Base-by-base conservation (phyloP, 2,797 vertebrate species). In the Hemitrygon akajei region DNA sequence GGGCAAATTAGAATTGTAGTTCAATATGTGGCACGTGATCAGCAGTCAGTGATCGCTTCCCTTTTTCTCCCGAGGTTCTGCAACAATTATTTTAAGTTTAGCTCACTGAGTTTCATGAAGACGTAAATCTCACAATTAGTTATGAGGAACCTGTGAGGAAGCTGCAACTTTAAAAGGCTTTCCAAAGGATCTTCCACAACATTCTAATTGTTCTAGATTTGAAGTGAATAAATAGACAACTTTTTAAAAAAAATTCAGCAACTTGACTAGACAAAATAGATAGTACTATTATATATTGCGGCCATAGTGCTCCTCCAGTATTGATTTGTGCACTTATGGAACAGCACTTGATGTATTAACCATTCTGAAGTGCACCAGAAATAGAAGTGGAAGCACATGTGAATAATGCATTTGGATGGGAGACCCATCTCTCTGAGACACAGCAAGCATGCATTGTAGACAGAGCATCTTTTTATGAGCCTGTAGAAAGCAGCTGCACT, bases 311-410 rank as follows among this genome's bases (percentile, higher is more conserved):
- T 93, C 71, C 71, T 93, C 37, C 69, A 75, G 91, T 93, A 93
- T 76, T 93, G 91, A 93, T 93, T 93, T 56, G 69, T 93, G 69
- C 91, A 93, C 91, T 93, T 93, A 93, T 76, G 66, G 40, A 92
- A 75, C 91, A 75, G 91, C 69, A 75, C 69, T 73, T 92, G 91
- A 92, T 92, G 91, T 92, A 92, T 75, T 76, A 93, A 75, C 91
- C 69, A 93, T 18, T 71, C 37, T 93, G 91, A 93, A 93, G 71
- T 30, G 25, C 71, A 56, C 91, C 91, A 93, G 91, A 93, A 75
- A 93, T 93, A 47, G 91, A 93, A 75, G 71, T 71, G 71, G 91
- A 71, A 75, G 91, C 12, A 4, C 25, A 56, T 75, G 91, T 93
- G 69, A 93, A 93, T 93, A 93, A 93, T 93, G 37, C 91, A 93